Conservation (phyloP, 35 echinoderm and acorn worm species). For the Acanthaster planci region DNA sequence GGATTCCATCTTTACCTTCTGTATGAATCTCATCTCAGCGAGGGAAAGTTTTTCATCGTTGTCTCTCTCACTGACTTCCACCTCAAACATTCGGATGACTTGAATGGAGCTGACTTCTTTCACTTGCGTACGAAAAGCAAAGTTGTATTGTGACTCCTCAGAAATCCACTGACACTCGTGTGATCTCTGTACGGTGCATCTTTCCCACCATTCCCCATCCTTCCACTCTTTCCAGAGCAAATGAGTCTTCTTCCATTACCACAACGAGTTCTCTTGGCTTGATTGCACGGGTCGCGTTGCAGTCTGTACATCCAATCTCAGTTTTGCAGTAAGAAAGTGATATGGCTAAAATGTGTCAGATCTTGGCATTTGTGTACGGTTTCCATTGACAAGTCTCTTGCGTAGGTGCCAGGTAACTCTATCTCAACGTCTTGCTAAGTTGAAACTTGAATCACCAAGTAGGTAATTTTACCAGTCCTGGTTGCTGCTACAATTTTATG, state of each 20-base stretch:
- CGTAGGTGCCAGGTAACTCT: too few species aligned
- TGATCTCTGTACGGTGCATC: background rate
- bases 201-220: slow-evolving; percentile 57
- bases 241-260: slow-evolving; percentile 50
- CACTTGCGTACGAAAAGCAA: slow-evolving; percentile 32
- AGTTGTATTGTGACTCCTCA: background rate
- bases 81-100: slow-evolving; percentile 25
- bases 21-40: slow-evolving; percentile 55
- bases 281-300: slow-evolving; percentile 11
- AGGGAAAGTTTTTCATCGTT: slow-evolving; percentile 37
- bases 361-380: slow-evolving; percentile 55
- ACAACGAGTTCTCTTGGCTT: slow-evolving; percentile 35
- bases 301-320: background rate
- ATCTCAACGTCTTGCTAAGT: slow-evolving; percentile 14
- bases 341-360: slow-evolving; percentile 38
- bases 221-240: slow-evolving; percentile 18
- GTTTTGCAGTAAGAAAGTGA: slow-evolving; percentile 34
- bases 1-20: slow-evolving; percentile 38
- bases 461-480: too few species aligned
- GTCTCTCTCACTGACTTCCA: slow-evolving; percentile 27
- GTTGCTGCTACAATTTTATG: too few species aligned
- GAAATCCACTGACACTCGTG: background rate
- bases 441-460: too few species aligned
- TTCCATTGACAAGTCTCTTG: too few species aligned
- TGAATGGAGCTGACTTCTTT: slow-evolving; percentile 15